Base-by-base conservation (phyloP, 2,113 vertebrate species). In the Morone saxatilis region DNA sequence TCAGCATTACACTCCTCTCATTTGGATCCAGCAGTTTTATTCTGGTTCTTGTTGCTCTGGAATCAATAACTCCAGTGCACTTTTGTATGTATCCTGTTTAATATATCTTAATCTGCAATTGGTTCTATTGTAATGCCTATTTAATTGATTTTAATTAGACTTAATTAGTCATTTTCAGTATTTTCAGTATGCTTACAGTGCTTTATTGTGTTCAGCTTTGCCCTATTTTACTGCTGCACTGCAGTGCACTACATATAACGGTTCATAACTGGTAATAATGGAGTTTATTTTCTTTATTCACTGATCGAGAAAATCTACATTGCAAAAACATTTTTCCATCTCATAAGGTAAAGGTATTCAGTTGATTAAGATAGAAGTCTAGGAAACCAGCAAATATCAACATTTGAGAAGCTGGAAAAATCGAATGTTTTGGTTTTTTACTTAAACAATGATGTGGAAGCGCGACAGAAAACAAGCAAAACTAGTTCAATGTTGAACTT, bases 91-190 rank as follows among this genome's bases (percentile, higher is more conserved):
- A 47, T 36, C 17, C 0, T 36, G 6, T 36, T 67, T 57, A 43
- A 66, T 45, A 25, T 36, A 43, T 48, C 17, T 38, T 4, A 43
- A 41, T 38, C 20, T 60, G 25, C 31, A 25, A 9, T n/a, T 12
- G 4, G 31, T 45, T 36, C n/a, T 31, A 6, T 70, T 1, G 22
- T 19, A 54, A 63, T 36, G 7, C 12, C 25, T 22, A 45, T 67
- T 56, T n/a, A 6, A 59, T 68, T 66, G 12, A 72, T 80, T 72
- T 54, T 36, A 57, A 62, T 72, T 45, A 10, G 53, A 22, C 7
- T 68, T 1, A 1, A 20, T 47, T 45, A 48, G 51, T 71, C 43
- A 12, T 5, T 16, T 14, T 65, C 41, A 51, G 43, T 45, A 38
- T n/a, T 53, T 40, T 22, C 47, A 75, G 31, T n/a, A 50, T 57